Conservation (phyloP, 2,797 vertebrate genomes). For the Graptemys geographica region DNA sequence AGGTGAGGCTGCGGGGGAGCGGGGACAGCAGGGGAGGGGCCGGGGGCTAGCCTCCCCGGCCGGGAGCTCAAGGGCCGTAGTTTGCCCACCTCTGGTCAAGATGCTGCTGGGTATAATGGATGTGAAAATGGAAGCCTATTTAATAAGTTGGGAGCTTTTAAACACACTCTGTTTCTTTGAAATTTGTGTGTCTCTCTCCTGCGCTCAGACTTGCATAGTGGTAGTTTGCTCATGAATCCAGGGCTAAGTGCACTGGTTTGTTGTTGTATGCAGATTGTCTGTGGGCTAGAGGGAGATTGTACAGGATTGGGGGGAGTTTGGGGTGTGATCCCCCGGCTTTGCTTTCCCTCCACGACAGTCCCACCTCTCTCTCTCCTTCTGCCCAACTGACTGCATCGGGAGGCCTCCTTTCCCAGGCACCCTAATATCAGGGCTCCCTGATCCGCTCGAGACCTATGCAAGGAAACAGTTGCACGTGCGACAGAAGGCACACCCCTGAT, state of each 20-base stretch:
- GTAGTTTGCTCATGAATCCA: not conserved
- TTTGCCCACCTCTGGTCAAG: not conserved
- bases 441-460: no score
- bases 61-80: no score
- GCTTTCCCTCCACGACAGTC: not conserved
- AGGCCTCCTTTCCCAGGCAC: not conserved
- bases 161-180: rapidly evolving
- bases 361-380: not conserved
- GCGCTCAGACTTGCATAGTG: not conserved
- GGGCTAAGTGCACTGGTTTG: not conserved
- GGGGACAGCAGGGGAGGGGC: no score
- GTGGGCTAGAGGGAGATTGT: not conserved
- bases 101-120: not conserved
- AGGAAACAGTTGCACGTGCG: not conserved
- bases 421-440: not conserved
- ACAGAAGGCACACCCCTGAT: not conserved
- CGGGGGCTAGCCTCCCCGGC: no score
- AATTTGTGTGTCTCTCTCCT: not conserved
- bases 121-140: not conserved
- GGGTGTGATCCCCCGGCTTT: not conserved
- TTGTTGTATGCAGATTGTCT: not conserved
- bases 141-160: not conserved
- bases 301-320: not conserved
- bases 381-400: not conserved
- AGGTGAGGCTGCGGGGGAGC: no score